Base-by-base conservation (phyloP, 2,113 vertebrate genomes). In the Rhinichthys klamathensis region DNA sequence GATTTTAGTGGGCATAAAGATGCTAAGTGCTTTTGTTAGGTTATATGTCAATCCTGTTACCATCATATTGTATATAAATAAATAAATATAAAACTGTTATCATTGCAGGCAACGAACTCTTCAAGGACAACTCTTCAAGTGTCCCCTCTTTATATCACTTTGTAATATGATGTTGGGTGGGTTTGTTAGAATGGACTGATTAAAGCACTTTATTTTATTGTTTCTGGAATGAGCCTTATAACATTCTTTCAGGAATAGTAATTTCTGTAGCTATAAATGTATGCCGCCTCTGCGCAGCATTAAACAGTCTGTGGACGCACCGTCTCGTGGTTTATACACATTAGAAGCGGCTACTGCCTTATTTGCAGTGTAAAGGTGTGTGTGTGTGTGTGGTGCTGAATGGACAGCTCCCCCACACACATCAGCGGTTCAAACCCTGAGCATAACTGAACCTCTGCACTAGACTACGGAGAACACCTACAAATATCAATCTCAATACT, bases 351-450 rank as follows among this genome's bases (percentile, higher is more conserved):
- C 38, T 54, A 49, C 46, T 54, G 49, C 13, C 27, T 49, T 21
- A 4, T 46, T 10, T 67, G 79, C 38, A n/a, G 32, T n/a, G 32
- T 70, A 46, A 25, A 38, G 60, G 30, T 7, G 30, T 76, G 51
- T 3, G 44, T 46, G 46, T 49, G 49, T 51, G 49, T 12, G 27
- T 44, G 65, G 61, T 84, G 58, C 83, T 82, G 38, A 85, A 87
- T 16, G 65, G 54, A 84, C 61, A 84, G 81, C 65, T 87, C 32
- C 44, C 60, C 25, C 3, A 27, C 44, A 21, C 6, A 25, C 60
- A 41, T 9, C 54, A 23, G 54, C 54, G 18, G 54, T 21, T 56
- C 54, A 56, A 3, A 56, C 6, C 18, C 54, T 3, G 54, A 15
- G 49, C 49, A 51, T 1, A 8, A 9, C 9, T 56, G 44, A 61